Evolutionary conservation across 2,113 vertebrate species (phyloP), one percentile per base, ranked within the genome.

Genomic region (Falco punctatus): DNA sequence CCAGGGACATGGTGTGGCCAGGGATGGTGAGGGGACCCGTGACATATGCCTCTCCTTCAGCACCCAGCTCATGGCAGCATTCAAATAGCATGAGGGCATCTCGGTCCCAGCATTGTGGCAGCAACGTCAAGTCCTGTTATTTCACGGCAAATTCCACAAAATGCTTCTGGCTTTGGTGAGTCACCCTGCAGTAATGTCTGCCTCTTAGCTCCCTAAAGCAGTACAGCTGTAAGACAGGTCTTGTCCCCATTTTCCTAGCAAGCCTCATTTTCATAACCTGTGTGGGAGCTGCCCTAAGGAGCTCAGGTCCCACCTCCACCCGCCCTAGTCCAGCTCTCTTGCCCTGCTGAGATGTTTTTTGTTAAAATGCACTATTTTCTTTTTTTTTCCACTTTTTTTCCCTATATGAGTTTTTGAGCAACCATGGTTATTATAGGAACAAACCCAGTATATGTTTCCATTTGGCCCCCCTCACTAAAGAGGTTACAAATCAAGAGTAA

Each of bases 401-500:
- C 18, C 30, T 80, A 5, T 30, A 28, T 24, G 28, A 91, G 42
- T 8, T 95, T 95, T 83, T 70, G 33, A 58, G 51, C 17, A 84
- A 51, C 86, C 78, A 13, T 11, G 44, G 75, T 94, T 80, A 42
- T 90, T 55, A 80, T 22, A 80, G 85, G 66, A 95, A 89, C 77
- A 79, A 57, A 55, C 49, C 49, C 64, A 83, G 9, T 27, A 17
- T 4, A 10, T 16, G 13, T 83, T 89, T 92, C 48, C 15, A 8
- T 83, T 85, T 66, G 21, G 5, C 26, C n/a, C 3, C 27, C 48
- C 32, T n/a, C 42, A 22, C 42, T 54, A 42, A 77, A 86, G 35
- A 84, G 28, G 33, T 79, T 52, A 94, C 83, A 95, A 93, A 88
- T 73, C 54, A 74, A 67, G 19, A 67, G 27, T 77, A 86, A 91